Percentiles rank a stretch among this genome's conserved stretches.
Evolutionary conservation across 2,888 invertebrate genomes (phyloP).

Genomic region (Sialis lutaria): DNA sequence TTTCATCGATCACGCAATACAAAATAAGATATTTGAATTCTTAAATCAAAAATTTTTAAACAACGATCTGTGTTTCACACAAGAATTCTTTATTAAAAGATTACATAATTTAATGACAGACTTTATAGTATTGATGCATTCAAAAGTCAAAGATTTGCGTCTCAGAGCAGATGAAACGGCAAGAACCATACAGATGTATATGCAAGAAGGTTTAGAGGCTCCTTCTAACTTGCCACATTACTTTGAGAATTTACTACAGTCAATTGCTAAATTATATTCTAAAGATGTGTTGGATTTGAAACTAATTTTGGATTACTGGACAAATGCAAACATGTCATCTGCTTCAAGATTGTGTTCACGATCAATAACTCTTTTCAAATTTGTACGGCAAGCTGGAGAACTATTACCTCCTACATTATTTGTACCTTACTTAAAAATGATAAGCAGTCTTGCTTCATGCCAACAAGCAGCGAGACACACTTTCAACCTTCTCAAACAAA

Average conservation of each 20-base stretch:
- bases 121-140: constrained; percentile 83
- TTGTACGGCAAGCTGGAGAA: constrained; percentile 76
- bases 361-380: constrained; percentile 73
- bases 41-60: constrained; percentile 55
- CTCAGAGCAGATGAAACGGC: constrained; percentile 80
- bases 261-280: constrained; percentile 61
- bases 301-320: constrained; percentile 73
- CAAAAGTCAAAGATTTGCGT: constrained; percentile 70
- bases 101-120: constrained; percentile 77
- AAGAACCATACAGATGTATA: constrained; percentile 55
- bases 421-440: constrained; percentile 73
- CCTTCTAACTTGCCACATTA: constrained; percentile 58
- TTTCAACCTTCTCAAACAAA: constrained; percentile 58
- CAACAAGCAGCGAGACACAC: constrained; percentile 60
- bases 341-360: constrained; percentile 33
- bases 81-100: constrained; percentile 68
- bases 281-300: constrained; percentile 51
- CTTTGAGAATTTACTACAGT: constrained; percentile 68
- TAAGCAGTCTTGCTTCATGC: constrained; percentile 63
- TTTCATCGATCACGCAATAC: constrained; percentile 62
- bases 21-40: constrained; percentile 63
- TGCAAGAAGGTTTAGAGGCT: constrained; percentile 58
- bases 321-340: constrained; percentile 33
- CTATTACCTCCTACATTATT: constrained; percentile 68
- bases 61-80: constrained; percentile 46